phyloP scores from a whole-genome alignment of 2,888 invertebrate genomes.

The Scotopteryx bipunctaria region DNA sequence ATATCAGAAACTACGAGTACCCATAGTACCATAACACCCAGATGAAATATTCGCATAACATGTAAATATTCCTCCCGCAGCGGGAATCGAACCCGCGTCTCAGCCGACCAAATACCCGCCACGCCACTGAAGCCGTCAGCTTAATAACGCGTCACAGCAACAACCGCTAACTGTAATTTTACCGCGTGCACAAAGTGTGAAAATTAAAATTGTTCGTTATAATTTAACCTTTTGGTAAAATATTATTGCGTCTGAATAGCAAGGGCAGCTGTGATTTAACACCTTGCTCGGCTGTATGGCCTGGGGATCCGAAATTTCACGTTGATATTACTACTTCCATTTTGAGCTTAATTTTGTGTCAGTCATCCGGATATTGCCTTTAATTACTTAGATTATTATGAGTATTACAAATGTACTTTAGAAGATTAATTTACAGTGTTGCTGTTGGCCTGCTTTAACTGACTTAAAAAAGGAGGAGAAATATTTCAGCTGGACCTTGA shows the following conservation, averaged over 20 bases:
- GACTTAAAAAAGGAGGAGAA: too few species aligned
- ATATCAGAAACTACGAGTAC: too few species aligned
- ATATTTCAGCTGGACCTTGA: too few species aligned
- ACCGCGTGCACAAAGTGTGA: conserved; percentile 39
- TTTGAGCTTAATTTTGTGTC: conserved; percentile 12
- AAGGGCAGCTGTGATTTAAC: conserved; percentile 63
- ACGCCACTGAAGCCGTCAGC: too few species aligned
- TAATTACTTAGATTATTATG: background rate
- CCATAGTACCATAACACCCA: too few species aligned
- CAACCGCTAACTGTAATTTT: conserved; percentile 7
- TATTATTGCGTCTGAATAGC: conserved; percentile 59
- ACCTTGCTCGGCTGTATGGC: conserved; percentile 60
- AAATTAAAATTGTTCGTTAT: conserved; percentile 55
- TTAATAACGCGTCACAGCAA: background rate
- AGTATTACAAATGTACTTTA: background rate
- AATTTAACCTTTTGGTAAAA: conserved; percentile 52
- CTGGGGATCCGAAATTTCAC: conserved; percentile 51
- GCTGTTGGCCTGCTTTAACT: too few species aligned
- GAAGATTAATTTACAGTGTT: too few species aligned
- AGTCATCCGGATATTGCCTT: background rate
- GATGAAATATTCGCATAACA: too few species aligned
- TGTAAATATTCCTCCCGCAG: too few species aligned
- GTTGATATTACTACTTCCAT: conserved; percentile 35
- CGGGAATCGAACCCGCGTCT: too few species aligned
- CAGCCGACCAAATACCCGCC: too few species aligned